Base-by-base conservation (phyloP, 2,113 vertebrate species). In the Pterocles gutturalis region DNA sequence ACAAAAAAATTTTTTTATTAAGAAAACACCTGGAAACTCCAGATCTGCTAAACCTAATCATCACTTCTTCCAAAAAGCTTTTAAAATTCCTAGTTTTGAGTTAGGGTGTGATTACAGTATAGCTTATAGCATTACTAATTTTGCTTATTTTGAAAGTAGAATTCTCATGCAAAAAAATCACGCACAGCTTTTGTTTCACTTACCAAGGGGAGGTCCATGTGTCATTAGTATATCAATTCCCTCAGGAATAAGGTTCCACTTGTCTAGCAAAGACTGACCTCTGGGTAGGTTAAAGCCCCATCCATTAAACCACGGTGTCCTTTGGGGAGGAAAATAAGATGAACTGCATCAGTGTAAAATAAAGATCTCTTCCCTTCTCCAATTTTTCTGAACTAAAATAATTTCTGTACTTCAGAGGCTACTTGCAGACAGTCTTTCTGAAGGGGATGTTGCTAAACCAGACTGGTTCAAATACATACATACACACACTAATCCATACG, bases 291-390 rank as follows among this genome's bases (percentile, higher is more conserved):
- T 99, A 98, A 99, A 99, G 92, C 99, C 99, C 99, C 99, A 99
- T 98, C 99, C 99, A 95, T 99, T 99, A 98, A 99, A 99, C 99
- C 99, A 99, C 5, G 99, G 99, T 96, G 99, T 99, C 99, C 99
- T 99, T 98, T 85, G 83, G 97, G 96, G 96, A n/a, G n/a, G 87
- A 93, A 95, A 95, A 97, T 33, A 97, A 98, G 38, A 93, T 80
- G 86, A 94, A 98, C 18, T 77, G 67, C 61, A 90, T 98, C 90
- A 98, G 91, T 77, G 41, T 83, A 93, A 96, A 87, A 73, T 41
- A 87, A 91, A 84, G 75, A 61, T 34, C 5, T 78, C 55, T 92
- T 92, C 1, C n/a, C 21, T 48, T 48, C 69, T 83, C 61, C 61
- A 7, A 4, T 57, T 85, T 69, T 91, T 83, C 82, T 76, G 55